Evolutionary conservation across 2,797 vertebrate species (phyloP), one percentile per base, ranked within the genome.

Genomic region (Lithobates sylvaticus): DNA sequence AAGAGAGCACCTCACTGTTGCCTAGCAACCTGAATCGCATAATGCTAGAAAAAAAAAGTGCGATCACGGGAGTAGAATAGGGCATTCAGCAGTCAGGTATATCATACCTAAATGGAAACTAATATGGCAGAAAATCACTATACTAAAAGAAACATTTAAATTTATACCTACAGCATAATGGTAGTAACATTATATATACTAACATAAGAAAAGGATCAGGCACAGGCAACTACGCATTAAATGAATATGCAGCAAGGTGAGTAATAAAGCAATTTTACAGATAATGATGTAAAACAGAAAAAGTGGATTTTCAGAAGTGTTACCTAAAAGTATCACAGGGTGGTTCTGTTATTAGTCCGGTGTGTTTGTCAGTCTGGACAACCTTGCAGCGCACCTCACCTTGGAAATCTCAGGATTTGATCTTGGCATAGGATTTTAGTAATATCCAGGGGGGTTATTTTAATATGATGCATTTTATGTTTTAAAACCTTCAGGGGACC

Each of bases 1-100:
- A 67, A 29, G 26, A 18, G 65, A 67, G 65, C 65, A 67, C 65
- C 65, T 26, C 65, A 67, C 27, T 67, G n/a, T 67, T 67, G 65
- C 65, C 26, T 67, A 29, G 65, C 65, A 67, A 67, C 65, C 65
- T 67, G 27, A 67, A 18, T 54, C 26, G 65, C 65, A 67, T 26
- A 26, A 29, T 67, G 27, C 65, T 29, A 67, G 65, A 26, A 67
- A 67, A 27, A 32, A 67, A 67, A 67, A 18, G 27, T 67, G 65
- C 12, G 27, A 29, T 67, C 65, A 15, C 27, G 5, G 26, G 27
- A 67, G 65, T 29, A 15, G 65, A 67, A 15, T 26, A 67, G 27
- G 10, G 18, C 65, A 67, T 26, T 67, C 26, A 26, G 27, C 65
- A 67, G n/a, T 26, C 65, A 67, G 65, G 65, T 26, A 15, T 67